Base-by-base conservation (phyloP, 1,140 invertebrate species). In the Lineus longissimus region DNA sequence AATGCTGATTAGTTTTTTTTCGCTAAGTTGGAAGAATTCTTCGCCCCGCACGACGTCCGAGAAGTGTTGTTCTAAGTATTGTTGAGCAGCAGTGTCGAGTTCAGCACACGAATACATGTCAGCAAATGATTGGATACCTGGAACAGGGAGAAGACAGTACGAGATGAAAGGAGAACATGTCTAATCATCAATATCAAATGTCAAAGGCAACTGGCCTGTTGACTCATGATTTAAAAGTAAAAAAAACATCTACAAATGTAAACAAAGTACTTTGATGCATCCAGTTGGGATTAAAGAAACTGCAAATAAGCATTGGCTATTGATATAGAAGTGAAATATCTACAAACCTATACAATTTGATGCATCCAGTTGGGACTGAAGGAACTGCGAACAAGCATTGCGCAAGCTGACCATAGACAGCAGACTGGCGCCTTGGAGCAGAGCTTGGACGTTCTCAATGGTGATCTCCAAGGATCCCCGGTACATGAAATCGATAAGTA, bases 401-500 rank as follows among this genome's bases (percentile, higher is more conserved):
- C 74, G 55, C 9, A 79, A 63, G 17, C 69, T 66, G n/a, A 88
- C 65, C 6, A 79, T 64, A 19, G 73, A 73, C 2, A 79, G 68
- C 23, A 79, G 57, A 60, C 74, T 76, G 41, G 77, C 76, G 1
- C 76, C 77, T 54, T 79, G 88, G 60, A 96, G 86, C 61, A 96
- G 81, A 68, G 93, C 91, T 82, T 95, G 92, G 17, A 95, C 93
- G 85, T 93, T 94, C 29, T 88, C 86, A 79, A 92, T 87, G 36
- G 73, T 83, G 30, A 88, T 80, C 51, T 81, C 78, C 23, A 87
- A 81, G 66, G 83, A 78, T 33, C 86, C 86, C 70, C 92, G 91
- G 76, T 97, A 97, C 79, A 96, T 93, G 80, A 95, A 97, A 72
- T 93, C 89, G 57, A 97, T 85, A 2, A 96, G 84, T 63, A 87